A percentile compares a stretch with the other conserved stretches of the same genome.
These are phyloP conservation scores for Guaruba guarouba DNA, from an alignment of 2,113 vertebrate species.

Conservation along the genomic window DNA sequence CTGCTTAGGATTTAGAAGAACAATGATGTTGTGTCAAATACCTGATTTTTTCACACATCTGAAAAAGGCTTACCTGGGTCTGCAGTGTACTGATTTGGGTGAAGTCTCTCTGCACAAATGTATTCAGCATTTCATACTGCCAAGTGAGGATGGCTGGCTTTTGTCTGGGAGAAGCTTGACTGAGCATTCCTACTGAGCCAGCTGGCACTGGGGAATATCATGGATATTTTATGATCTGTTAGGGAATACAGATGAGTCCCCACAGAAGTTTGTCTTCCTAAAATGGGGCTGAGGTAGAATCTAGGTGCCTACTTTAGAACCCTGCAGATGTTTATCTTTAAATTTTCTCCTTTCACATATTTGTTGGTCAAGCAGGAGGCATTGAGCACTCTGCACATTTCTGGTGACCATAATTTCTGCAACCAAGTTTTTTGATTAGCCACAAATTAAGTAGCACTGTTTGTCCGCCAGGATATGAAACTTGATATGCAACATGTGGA, in stretches of 20 bases:
- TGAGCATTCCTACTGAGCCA: neutral
- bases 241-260: neutral
- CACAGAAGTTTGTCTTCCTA: neutral
- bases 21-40: accelerated
- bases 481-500: neutral
- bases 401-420: neutral
- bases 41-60: neutral
- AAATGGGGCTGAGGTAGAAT: neutral
- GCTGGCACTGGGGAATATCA: neutral
- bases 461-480: neutral
- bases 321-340: neutral
- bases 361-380: neutral
- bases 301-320: neutral
- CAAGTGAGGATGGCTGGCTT: neutral
- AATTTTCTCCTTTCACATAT: neutral
- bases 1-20: neutral
- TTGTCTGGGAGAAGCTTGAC: neutral
- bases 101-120: neutral
- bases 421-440: neutral
- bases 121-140: neutral
- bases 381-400: neutral
- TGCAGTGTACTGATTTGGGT: neutral
- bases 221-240: neutral
- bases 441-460: neutral
- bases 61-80: neutral